These are phyloP conservation scores for Spodoptera picta DNA, from an alignment of 2,888 invertebrate species.

Conservation along the genomic window DNA sequence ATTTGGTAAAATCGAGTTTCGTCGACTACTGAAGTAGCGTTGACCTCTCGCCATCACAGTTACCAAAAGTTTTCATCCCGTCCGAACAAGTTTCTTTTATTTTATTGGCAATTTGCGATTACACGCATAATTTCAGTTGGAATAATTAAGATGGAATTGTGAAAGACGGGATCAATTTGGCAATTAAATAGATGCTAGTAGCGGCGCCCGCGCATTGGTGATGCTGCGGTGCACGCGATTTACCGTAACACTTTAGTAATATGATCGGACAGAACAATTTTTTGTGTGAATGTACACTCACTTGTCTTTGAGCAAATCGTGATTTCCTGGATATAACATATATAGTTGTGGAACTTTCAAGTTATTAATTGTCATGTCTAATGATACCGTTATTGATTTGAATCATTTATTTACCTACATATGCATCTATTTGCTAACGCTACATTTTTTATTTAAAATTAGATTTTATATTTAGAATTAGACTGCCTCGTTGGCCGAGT, in stretches of 20 bases:
- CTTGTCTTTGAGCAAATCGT: constrained; percentile 1
- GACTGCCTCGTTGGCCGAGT: too few species aligned
- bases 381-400: too few species aligned
- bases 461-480: too few species aligned
- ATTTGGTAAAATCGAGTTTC: constrained; percentile 57
- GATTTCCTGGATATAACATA: background rate
- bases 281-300: constrained; percentile 14
- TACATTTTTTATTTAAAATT: too few species aligned
- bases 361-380: too few species aligned
- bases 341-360: background rate
- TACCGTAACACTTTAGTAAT: constrained; percentile 40
- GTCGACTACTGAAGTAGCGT: constrained; percentile 69
- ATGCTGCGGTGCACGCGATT: constrained; percentile 44
- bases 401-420: too few species aligned
- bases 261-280: constrained; percentile 19
- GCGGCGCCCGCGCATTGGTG: constrained; percentile 29
- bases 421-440: too few species aligned
- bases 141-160: constrained; percentile 52
- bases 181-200: constrained; percentile 53
- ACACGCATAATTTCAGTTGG: constrained; percentile 61
- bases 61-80: constrained; percentile 45
- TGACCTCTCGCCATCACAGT: constrained; percentile 57
- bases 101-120: constrained; percentile 69
- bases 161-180: constrained; percentile 50
- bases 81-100: constrained; percentile 61